Conservation (phyloP, 1,140 invertebrate genomes). For the Drosophila virilis region DNA sequence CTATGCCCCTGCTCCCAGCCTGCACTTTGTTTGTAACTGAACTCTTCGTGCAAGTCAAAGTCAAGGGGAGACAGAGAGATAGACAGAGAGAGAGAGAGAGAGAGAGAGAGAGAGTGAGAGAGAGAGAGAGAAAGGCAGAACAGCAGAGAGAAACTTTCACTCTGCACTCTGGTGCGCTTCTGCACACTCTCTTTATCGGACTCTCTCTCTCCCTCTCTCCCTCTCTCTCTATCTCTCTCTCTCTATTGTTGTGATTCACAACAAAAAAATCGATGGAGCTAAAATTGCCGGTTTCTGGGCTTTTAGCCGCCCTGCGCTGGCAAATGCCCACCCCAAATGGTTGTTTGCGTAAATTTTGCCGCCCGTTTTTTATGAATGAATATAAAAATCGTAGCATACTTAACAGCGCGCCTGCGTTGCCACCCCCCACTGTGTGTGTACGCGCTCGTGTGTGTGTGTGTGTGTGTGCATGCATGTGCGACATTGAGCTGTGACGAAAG, state of each 20-base stretch:
- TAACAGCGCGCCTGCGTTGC: conserved; percentile 69
- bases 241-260: neutral
- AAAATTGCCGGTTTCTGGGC: conserved; percentile 60
- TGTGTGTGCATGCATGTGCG: conserved; percentile 21
- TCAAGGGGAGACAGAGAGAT: conserved; percentile 23
- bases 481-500: conserved; percentile 68
- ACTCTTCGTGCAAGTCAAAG: conserved; percentile 26
- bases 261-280: conserved; percentile 79
- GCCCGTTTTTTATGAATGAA: conserved; percentile 74
- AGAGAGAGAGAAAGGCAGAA: neutral
- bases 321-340: neutral
- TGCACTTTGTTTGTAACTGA: neutral
- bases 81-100: neutral
- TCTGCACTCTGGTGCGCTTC: neutral
- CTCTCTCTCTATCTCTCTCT: neutral
- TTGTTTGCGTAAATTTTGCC: conserved; percentile 65
- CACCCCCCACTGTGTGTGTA: neutral
- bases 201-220: neutral
- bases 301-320: neutral
- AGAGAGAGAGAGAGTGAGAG: conserved; percentile 8
- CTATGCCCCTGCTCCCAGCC: neutral
- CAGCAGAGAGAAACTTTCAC: conserved; percentile 7
- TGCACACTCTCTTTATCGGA: neutral
- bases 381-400: conserved; percentile 69
- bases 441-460: conserved; percentile 10